A percentile compares a stretch with the other conserved stretches of the same genome.
These are phyloP conservation scores for Neoseiulus cucumeris DNA, from an alignment of 1,140 invertebrate genomes.

Conservation along the genomic window DNA sequence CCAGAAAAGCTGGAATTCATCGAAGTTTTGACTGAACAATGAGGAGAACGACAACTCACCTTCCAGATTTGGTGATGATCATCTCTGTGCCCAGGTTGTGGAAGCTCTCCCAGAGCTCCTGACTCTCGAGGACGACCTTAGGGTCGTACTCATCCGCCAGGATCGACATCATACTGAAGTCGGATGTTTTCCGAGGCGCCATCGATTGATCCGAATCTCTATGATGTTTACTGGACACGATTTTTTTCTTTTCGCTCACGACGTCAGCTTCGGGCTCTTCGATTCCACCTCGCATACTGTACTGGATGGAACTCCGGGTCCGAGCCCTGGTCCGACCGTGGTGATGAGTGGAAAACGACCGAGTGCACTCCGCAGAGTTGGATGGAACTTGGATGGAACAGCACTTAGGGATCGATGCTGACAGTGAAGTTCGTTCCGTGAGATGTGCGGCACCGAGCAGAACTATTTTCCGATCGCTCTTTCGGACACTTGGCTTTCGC, in stretches of 20 bases:
- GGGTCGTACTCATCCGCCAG: background rate
- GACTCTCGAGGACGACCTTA: constrained; percentile 44
- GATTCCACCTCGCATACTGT: background rate
- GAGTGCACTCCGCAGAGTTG: too few species aligned
- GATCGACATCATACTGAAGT: constrained; percentile 8
- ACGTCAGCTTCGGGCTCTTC: background rate
- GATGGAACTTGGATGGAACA: too few species aligned
- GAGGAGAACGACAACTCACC: too few species aligned
- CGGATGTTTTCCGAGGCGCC: background rate
- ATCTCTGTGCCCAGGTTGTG: constrained; percentile 90
- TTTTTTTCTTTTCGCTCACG: background rate
- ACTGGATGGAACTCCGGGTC: background rate
- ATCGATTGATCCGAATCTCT: background rate
- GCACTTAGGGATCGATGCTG: too few species aligned
- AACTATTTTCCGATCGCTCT: too few species aligned
- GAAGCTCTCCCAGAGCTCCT: constrained; percentile 81
- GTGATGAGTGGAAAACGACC: too few species aligned
- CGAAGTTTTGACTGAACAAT: too few species aligned
- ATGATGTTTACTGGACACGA: background rate
- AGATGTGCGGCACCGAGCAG: too few species aligned
- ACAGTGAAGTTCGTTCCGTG: too few species aligned
- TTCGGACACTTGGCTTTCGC: too few species aligned
- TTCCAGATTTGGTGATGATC: constrained; percentile 96
- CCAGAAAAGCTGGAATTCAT: too few species aligned
- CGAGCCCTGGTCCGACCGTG: too few species aligned